Base-by-base conservation (phyloP, 2,113 vertebrate species). In the Colinus virginianus region DNA sequence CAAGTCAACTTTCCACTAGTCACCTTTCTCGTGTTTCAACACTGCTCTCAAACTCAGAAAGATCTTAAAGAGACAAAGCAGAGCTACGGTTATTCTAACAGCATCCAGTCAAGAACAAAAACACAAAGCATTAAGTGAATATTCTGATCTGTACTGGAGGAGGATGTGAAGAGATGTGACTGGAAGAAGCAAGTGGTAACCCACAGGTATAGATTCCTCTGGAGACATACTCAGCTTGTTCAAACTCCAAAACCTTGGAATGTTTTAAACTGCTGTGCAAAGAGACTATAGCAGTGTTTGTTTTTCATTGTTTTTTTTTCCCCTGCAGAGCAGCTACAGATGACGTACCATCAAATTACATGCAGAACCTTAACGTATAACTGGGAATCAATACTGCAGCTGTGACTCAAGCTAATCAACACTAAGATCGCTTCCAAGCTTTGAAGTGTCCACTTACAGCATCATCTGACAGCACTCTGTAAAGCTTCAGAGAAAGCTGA, bases 111-210 rank as follows among this genome's bases (percentile, higher is more conserved):
- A 72, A 13, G 46, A 84, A 36, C 20, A 68, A 92, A 38, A 90
- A 55, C 2, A 2, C 20, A 78, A 88, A 80, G 4, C 14, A 86
- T 21, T 26, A 83, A 63, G 26, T 23, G 38, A 86, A 62, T 67
- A 72, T 56, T 56, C 36, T 45, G 30, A 71, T 32, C 21, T 68
- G 13, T 30, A 7, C 16, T 88, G 34, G 20, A 34, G 55, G 25
- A 55, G 22, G 22, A 5, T 78, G 26, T 2, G 2, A 81, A 68
- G 23, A 22, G 48, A 90, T 26, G 3, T 26, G 64, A 36, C 18
- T 36, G 1, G 0, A 78, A 59, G 0, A 3, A 83, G 19, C 45
- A 63, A 67, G 22, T 38, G 14, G 0, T 1, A 92, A 28, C n/a
- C 15, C 63, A 48, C 14, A 28, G n/a, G 10, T 55, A 6, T 23